Conservation (phyloP, 2,888 invertebrate genomes). For the Matsumyia berberina region DNA sequence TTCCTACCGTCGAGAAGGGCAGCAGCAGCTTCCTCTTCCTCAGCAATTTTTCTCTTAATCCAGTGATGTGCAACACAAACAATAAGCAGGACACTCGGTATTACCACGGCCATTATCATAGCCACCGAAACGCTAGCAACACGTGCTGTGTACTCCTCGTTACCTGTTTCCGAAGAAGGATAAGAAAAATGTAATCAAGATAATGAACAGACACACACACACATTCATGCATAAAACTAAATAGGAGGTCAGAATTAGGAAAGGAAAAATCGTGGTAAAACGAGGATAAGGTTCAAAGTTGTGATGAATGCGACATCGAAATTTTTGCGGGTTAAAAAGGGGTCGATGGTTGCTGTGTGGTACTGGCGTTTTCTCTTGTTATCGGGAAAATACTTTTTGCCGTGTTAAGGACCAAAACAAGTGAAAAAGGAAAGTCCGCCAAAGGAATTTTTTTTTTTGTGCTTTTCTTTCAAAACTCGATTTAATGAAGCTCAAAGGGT, state of each 20-base stretch:
- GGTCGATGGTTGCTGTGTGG: not conserved
- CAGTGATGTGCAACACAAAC: constrained; percentile 88
- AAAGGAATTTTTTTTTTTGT: constrained; percentile 10
- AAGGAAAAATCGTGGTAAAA: not conserved
- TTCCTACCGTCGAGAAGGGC: constrained; percentile 23
- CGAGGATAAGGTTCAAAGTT: constrained; percentile 22
- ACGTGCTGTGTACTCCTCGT: constrained; percentile 91
- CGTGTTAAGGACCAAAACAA: not conserved
- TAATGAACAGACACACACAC: constrained; percentile 1
- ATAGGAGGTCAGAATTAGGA: not conserved
- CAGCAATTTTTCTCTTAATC: constrained; percentile 85
- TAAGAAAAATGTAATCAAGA: constrained; percentile 64
- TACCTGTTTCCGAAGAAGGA: constrained; percentile 85
- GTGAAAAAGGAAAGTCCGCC: not conserved
- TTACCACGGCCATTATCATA: constrained; percentile 90
- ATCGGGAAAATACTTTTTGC: not conserved
- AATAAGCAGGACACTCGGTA: constrained; percentile 90
- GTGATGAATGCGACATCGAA: constrained; percentile 38
- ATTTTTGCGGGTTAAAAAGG: constrained; percentile 13
- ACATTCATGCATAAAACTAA: not conserved
- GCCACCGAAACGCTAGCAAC: constrained; percentile 91
- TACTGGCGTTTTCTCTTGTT: not conserved
- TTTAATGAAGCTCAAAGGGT: constrained; percentile 36
- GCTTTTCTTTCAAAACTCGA: constrained; percentile 10
- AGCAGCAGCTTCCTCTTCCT: constrained; percentile 80